These are phyloP conservation scores for Drosophila eohydei DNA, from an alignment of 2,888 invertebrate species.

Conservation along the genomic window DNA sequence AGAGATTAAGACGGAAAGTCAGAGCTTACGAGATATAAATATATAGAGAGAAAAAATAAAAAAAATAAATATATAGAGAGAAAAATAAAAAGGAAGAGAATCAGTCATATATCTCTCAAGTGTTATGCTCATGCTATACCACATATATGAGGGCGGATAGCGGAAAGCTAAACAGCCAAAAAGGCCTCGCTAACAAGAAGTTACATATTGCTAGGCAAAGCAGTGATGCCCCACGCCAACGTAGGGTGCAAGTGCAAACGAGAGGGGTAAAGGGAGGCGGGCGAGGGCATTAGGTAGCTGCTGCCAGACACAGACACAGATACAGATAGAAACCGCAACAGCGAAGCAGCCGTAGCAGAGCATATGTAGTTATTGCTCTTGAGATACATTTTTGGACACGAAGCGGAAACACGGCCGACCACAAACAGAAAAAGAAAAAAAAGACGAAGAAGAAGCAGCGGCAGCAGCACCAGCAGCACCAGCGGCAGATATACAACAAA, in stretches of 20 bases:
- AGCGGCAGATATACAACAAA: constrained; percentile 19
- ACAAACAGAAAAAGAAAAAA: constrained; percentile 39
- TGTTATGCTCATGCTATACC: no score
- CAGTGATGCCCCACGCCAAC: neutral
- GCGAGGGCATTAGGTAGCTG: constrained; percentile 64
- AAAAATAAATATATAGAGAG: neutral
- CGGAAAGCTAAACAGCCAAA: neutral
- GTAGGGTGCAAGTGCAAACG: constrained; percentile 6
- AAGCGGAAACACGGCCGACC: constrained; percentile 71
- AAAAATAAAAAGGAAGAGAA: neutral
- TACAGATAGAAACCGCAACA: constrained; percentile 55
- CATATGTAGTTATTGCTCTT: constrained; percentile 72
- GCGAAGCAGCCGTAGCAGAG: constrained; percentile 53
- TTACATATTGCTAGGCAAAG: neutral
- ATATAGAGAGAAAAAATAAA: neutral
- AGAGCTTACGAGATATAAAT: neutral
- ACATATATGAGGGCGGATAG: neutral
- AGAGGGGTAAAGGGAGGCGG: neutral
- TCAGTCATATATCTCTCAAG: neutral
- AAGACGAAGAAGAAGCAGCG: constrained; percentile 13
- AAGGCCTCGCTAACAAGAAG: neutral
- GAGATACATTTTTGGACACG: constrained; percentile 77
- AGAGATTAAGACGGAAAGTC: neutral
- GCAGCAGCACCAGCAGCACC: constrained; percentile 11
- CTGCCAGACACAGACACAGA: constrained; percentile 50